These are phyloP conservation scores for Eciton burchellii DNA, from an alignment of 1,140 invertebrate genomes.

Conservation along the genomic window DNA sequence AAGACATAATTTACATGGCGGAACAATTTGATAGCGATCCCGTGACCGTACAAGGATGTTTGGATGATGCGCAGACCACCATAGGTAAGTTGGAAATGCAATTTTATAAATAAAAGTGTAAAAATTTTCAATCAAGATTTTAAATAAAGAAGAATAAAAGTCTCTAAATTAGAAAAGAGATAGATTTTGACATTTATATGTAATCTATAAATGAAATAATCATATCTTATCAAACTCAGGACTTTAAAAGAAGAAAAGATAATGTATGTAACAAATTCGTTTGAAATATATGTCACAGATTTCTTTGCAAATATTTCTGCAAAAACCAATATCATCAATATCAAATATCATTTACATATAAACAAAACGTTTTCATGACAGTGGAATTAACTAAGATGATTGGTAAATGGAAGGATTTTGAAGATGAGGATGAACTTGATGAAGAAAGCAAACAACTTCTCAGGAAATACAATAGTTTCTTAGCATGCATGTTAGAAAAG, in stretches of 20 bases:
- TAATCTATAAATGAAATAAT: not conserved
- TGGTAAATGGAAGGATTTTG: not conserved
- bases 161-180: too few species aligned
- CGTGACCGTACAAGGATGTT: not conserved
- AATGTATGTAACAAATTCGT: not conserved
- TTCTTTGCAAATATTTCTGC: too few species aligned
- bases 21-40: not conserved
- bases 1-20: not conserved
- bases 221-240: too few species aligned
- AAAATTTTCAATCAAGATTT: not conserved
- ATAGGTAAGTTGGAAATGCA: not conserved
- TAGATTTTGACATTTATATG: not conserved
- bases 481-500: conserved; percentile 22
- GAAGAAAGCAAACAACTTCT: not conserved
- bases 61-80: not conserved
- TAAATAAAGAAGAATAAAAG: too few species aligned
- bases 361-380: not conserved
- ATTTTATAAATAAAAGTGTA: not conserved
- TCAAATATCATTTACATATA: not conserved
- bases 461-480: not conserved
- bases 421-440: not conserved
- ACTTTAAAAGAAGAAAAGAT: not conserved
- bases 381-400: not conserved
- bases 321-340: too few species aligned
- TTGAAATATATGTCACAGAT: not conserved